Conservation (phyloP, 2,888 invertebrate species). For the Cephus pulcher region DNA sequence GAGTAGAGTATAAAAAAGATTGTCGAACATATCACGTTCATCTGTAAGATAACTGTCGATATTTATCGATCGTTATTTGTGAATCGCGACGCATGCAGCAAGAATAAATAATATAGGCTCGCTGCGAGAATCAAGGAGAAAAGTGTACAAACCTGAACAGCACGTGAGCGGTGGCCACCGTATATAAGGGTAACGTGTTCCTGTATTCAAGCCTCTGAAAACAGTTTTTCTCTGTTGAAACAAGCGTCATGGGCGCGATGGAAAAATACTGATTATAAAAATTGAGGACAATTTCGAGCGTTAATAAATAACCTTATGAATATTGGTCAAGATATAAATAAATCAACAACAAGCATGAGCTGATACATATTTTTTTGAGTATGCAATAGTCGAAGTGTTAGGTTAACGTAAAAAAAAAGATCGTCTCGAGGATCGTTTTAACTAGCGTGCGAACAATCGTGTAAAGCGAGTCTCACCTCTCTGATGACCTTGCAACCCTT, state of each 20-base stretch:
- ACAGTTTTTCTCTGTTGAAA: background rate
- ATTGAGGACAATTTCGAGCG: no score
- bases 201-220: background rate
- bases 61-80: background rate
- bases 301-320: no score
- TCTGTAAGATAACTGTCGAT: background rate
- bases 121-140: constrained; percentile 21
- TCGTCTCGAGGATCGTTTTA: no score
- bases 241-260: no score
- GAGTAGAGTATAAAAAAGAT: no score
- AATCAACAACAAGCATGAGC: no score
- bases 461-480: constrained; percentile 61
- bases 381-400: no score
- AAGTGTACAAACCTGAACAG: constrained; percentile 40
- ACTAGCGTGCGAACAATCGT: background rate
- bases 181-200: background rate
- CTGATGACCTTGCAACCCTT: constrained; percentile 75
- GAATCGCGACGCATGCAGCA: background rate
- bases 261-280: no score
- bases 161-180: background rate
- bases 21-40: background rate
- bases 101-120: background rate
- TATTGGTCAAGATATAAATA: no score
- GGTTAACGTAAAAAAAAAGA: no score
- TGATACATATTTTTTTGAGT: no score